phyloP scores from a whole-genome alignment of 2,797 vertebrate species.

The Myotis myotis region DNA sequence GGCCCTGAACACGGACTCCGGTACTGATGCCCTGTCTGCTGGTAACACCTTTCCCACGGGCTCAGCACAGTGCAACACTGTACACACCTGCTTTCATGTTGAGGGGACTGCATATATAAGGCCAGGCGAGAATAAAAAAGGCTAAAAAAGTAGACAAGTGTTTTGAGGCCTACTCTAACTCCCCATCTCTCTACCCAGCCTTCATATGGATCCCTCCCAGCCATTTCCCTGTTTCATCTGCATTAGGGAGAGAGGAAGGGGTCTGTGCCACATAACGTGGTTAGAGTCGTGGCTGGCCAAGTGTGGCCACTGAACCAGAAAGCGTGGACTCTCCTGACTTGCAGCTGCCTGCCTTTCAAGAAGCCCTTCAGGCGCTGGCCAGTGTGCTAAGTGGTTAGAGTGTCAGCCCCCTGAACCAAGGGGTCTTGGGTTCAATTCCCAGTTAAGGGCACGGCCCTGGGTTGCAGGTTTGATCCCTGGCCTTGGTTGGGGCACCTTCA shows the following conservation, averaged over 20 bases:
- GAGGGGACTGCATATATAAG: not conserved
- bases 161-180: not conserved
- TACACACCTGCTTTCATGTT: not conserved
- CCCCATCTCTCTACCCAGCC: not conserved
- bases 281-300: not conserved
- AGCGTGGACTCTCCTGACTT: not conserved
- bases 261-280: rapidly evolving
- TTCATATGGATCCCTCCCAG: not conserved
- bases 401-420: too few species aligned
- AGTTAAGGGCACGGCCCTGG: too few species aligned
- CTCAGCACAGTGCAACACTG: too few species aligned
- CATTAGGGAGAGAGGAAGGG: not conserved
- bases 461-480: too few species aligned
- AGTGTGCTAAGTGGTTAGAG: too few species aligned
- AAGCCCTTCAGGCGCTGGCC: not conserved
- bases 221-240: not conserved
- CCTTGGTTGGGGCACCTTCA: too few species aligned
- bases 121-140: not conserved
- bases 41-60: not conserved
- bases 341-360: not conserved
- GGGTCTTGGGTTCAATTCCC: too few species aligned
- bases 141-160: not conserved
- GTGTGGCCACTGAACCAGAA: not conserved
- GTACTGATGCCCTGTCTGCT: rapidly evolving
- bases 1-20: not conserved